phyloP scores from a whole-genome alignment of 2,797 vertebrate genomes.

The Anomalospiza imberbis region DNA sequence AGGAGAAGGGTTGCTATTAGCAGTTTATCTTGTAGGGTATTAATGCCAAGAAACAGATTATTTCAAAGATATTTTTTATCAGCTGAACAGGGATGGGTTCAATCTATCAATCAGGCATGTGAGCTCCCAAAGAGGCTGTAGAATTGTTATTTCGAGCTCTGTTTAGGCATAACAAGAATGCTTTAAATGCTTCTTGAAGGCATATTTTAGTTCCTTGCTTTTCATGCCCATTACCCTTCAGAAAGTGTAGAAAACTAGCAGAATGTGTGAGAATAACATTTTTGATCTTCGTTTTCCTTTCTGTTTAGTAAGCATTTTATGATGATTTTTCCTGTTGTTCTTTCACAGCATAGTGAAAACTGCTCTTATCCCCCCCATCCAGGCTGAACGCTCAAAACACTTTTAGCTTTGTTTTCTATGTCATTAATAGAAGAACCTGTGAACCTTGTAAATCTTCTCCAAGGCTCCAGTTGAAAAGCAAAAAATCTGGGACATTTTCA shows the following conservation, averaged over 20 bases:
- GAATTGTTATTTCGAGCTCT: slow-evolving; percentile 22
- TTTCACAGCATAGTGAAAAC: neutral
- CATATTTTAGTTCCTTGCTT: slow-evolving; percentile 1
- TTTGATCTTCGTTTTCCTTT: slow-evolving; percentile 5
- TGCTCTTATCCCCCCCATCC: neutral
- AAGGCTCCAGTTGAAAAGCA: neutral
- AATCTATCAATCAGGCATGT: neutral
- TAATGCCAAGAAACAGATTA: neutral
- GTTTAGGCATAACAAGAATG: slow-evolving; percentile 8
- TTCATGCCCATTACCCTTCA: neutral
- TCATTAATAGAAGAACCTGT: neutral
- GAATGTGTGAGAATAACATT: neutral
- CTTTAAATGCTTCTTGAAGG: slow-evolving; percentile 7
- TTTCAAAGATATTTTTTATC: neutral
- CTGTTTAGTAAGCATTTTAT: neutral
- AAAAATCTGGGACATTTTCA: neutral
- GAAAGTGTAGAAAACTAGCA: neutral
- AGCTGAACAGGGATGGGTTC: neutral
- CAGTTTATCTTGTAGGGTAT: neutral
- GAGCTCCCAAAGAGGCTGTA: neutral
- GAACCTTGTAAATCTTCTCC: neutral
- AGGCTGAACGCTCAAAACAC: neutral
- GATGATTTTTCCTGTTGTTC: neutral
- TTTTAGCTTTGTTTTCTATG: neutral
- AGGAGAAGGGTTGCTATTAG: neutral